Conservation (phyloP, 2,113 vertebrate species). For the Aegithalos caudatus region DNA sequence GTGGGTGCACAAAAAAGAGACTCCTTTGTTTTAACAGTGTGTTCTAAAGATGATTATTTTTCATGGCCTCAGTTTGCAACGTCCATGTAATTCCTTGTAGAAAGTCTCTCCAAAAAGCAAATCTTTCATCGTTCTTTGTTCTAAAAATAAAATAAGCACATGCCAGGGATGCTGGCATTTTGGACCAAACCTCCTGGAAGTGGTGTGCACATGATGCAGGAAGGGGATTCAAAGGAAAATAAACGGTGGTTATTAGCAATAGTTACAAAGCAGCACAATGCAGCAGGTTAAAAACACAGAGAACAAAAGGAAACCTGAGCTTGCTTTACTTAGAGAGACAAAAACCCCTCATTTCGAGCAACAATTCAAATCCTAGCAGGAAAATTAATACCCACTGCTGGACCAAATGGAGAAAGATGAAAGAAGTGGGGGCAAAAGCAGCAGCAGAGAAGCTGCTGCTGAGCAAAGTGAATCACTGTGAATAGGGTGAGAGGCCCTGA, state of each 20-base stretch:
- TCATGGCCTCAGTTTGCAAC: slow-evolving; percentile 17
- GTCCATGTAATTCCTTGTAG: slow-evolving; percentile 69
- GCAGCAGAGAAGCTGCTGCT: neutral
- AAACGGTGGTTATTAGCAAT: accelerated
- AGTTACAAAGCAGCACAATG: slow-evolving; percentile 20
- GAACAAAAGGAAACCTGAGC: neutral
- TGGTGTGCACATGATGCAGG: neutral
- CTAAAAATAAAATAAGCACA: slow-evolving; percentile 17
- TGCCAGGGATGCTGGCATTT: neutral
- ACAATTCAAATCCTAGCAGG: neutral
- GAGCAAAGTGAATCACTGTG: neutral
- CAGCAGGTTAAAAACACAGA: slow-evolving; percentile 23
- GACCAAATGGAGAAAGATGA: neutral
- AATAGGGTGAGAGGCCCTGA: neutral
- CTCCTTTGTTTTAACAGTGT: neutral
- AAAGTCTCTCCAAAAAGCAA: slow-evolving; percentile 40
- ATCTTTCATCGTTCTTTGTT: neutral
- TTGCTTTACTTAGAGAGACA: slow-evolving; percentile 4
- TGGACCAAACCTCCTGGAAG: neutral
- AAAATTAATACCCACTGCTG: neutral
- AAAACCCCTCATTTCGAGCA: neutral
- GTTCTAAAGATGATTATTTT: neutral
- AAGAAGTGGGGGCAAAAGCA: neutral
- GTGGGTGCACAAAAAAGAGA: neutral
- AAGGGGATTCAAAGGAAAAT: neutral